Evolutionary conservation across 2,113 vertebrate species (phyloP), one percentile per base, ranked within the genome.

Genomic region (Dipodomys stephensi): DNA sequence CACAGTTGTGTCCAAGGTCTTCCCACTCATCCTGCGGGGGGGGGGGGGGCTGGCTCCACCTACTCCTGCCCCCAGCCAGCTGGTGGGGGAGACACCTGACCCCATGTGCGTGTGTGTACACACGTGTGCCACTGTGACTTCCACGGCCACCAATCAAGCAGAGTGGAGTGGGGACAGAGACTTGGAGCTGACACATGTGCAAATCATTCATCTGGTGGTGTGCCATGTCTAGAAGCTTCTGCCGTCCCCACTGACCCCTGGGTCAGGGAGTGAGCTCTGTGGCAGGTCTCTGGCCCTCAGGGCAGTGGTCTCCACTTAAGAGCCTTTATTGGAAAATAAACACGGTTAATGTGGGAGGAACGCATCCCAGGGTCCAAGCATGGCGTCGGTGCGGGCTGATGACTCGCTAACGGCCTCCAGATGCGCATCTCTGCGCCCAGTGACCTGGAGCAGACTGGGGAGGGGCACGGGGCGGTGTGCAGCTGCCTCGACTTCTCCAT

Each of bases 281-380:
- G 90, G 93, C 91, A 96, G 25, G 83, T 91, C 96, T 92, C 95
- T 96, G 94, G 49, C 86, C 87, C 94, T 97, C 97, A 96, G 96
- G 97, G 93, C 87, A 93, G 94, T 96, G 97, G 96, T 98, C 97
- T 94, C 95, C 98, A 98, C 97, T 98, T 98, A 96, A 97, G 97
- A 97, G 96, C 95, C 98, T 98, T 98, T 98, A 98, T 97, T 98
- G 97, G 97, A 98, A 98, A 98, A 98, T 97, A 98, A 98, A 98
- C 98, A 98, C 94, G 87, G 82, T 98, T 98, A 98, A 97, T 97
- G 96, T 97, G 97, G 95, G 97, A 98, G 98, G 98, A 98, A 98
- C 98, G 97, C 97, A 96, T 97, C 98, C 97, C 97, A 97, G 92
- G 96, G 97, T 97, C 97, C 98, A 98, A 98, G 98, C 98, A 98